A percentile compares a stretch with the other conserved stretches of the same genome.
Conservation (phyloP, 2,113 vertebrate genomes). For the Coreoperca whiteheadi region DNA sequence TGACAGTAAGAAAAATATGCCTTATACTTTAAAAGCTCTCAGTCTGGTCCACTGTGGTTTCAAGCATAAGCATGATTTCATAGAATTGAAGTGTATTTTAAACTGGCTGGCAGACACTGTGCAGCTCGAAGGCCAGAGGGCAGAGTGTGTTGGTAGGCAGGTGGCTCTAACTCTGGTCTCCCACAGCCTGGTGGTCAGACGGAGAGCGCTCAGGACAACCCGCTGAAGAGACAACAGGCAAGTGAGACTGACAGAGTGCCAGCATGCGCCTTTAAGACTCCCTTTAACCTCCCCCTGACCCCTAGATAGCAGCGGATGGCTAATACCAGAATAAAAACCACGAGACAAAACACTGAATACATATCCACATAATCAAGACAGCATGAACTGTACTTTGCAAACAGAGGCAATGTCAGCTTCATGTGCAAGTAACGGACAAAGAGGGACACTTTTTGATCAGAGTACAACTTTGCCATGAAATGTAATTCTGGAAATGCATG, state of each 20-base stretch:
- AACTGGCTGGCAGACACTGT: neutral
- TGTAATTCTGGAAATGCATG: slow-evolving; percentile 55
- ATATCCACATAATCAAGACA: neutral
- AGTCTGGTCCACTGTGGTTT: slow-evolving; percentile 7
- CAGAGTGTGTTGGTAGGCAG: slow-evolving; percentile 68
- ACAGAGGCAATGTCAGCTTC: neutral
- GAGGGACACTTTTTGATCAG: neutral
- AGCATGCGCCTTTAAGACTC: slow-evolving; percentile 71
- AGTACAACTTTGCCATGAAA: neutral
- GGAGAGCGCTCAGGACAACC: slow-evolving; percentile 83
- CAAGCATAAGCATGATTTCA: neutral
- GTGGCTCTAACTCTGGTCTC: slow-evolving; percentile 83
- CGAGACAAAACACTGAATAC: neutral
- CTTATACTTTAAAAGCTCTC: neutral
- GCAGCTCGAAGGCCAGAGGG: slow-evolving; percentile 16
- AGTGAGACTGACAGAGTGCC: slow-evolving; percentile 80
- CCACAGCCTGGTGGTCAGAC: slow-evolving; percentile 81
- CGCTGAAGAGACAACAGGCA: slow-evolving; percentile 87
- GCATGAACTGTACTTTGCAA: neutral
- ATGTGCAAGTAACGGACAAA: neutral
- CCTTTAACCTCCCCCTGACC: slow-evolving; percentile 36
- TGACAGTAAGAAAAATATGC: neutral
- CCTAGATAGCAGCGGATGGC: slow-evolving; percentile 27
- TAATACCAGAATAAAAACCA: neutral
- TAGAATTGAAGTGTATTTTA: neutral